A percentile compares a stretch with the other conserved stretches of the same genome.
Conservation (phyloP, 2,113 vertebrate genomes). For the Phoenicopterus ruber region DNA sequence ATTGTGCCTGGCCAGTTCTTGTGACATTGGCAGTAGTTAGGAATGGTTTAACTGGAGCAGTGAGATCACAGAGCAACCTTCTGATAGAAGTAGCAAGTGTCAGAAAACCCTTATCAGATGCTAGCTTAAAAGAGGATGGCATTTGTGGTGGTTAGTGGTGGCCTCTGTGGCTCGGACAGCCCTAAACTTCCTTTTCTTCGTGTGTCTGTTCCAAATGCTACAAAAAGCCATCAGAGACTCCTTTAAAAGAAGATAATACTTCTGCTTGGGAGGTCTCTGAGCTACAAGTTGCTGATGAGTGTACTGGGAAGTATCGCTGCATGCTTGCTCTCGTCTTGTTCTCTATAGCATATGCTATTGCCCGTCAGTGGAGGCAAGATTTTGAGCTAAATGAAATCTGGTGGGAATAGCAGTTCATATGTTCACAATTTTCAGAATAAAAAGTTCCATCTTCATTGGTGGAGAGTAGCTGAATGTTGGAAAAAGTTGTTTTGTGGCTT, state of each 20-base stretch:
- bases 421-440: not conserved
- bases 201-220: not conserved
- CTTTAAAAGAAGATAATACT: not conserved
- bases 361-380: not conserved
- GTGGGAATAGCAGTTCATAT: constrained; percentile 3
- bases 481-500: not conserved
- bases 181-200: not conserved
- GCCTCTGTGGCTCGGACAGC: not conserved
- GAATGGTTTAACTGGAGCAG: not conserved
- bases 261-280: constrained; percentile 6
- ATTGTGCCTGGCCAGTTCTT: not conserved
- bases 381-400: not conserved
- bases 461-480: not conserved
- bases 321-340: not conserved
- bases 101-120: not conserved
- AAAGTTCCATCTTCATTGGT: not conserved
- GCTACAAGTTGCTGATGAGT: not conserved
- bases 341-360: not conserved
- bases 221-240: not conserved
- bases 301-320: not conserved
- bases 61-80: not conserved
- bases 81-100: not conserved
- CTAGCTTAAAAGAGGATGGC: not conserved
- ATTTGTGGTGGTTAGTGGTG: not conserved
- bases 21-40: not conserved